These are phyloP conservation scores for Lepidonotus clava DNA, from an alignment of 2,888 invertebrate species.

Conservation along the genomic window DNA sequence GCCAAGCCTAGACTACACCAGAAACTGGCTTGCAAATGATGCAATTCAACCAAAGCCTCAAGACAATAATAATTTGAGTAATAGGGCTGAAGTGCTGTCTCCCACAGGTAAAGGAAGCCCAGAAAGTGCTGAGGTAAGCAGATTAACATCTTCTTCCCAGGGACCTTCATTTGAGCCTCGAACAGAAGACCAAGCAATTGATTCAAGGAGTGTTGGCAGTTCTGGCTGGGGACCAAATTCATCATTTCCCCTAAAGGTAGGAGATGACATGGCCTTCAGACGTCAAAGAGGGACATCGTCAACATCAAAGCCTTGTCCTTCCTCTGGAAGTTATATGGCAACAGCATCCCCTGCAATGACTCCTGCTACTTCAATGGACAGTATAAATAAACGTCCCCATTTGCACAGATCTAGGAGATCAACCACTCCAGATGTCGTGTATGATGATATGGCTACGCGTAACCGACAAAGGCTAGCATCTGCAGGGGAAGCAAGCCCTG, in stretches of 20 bases:
- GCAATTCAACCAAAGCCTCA: background rate
- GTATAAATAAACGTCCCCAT: background rate
- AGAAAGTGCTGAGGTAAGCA: slow-evolving; percentile 31
- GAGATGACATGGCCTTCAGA: slow-evolving; percentile 64
- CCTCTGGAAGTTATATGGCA: slow-evolving; percentile 1
- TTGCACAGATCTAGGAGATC: background rate
- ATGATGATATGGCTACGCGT: slow-evolving; percentile 29
- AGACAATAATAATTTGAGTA: background rate
- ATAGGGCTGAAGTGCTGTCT: background rate
- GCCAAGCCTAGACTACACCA: slow-evolving; percentile 63
- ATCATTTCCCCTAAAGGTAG: slow-evolving; percentile 58
- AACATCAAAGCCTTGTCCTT: background rate
- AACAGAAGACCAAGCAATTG: background rate
- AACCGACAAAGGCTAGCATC: background rate
- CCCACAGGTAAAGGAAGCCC: slow-evolving; percentile 47
- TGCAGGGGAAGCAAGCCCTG: background rate
- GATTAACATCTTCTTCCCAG: background rate
- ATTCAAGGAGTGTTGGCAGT: background rate
- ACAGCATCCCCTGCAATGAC: background rate
- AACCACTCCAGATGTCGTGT: background rate
- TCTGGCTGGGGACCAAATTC: background rate
- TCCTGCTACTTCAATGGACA: slow-evolving; percentile 43
- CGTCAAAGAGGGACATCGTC: background rate
- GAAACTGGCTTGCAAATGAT: slow-evolving; percentile 61
- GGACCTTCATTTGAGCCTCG: background rate